These are phyloP conservation scores for Callimorpha dominula DNA, from an alignment of 2,888 invertebrate genomes.

Conservation along the genomic window DNA sequence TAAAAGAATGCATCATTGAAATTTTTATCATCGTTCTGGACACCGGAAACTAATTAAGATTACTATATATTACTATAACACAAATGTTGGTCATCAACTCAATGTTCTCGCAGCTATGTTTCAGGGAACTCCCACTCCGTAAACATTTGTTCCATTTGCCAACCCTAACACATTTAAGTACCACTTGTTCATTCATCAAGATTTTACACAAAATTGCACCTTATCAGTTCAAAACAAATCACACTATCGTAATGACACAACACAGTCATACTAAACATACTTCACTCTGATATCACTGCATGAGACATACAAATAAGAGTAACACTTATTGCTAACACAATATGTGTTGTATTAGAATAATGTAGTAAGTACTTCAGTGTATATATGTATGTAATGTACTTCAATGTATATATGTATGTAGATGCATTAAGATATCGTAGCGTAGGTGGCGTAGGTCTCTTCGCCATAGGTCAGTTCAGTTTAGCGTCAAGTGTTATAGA, in stretches of 20 bases:
- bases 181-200: no score
- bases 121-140: not conserved
- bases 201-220: no score
- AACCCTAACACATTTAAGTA: no score
- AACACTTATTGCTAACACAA: not conserved
- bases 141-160: no score
- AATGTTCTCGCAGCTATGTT: not conserved
- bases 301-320: conserved; percentile 1
- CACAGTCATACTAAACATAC: no score
- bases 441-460: not conserved
- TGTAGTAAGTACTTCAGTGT: not conserved
- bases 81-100: not conserved
- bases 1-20: not conserved
- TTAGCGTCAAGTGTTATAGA: not conserved
- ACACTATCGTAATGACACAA: no score
- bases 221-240: no score
- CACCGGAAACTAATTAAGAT: not conserved
- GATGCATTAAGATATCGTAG: not conserved
- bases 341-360: conserved; percentile 10
- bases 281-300: no score
- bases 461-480: not conserved
- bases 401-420: not conserved
- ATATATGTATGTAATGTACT: not conserved
- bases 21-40: not conserved
- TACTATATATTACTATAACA: not conserved